A percentile compares a stretch with the other conserved stretches of the same genome.
Conservation (phyloP, 2,888 invertebrate species). For the Drosophila prolongata region DNA sequence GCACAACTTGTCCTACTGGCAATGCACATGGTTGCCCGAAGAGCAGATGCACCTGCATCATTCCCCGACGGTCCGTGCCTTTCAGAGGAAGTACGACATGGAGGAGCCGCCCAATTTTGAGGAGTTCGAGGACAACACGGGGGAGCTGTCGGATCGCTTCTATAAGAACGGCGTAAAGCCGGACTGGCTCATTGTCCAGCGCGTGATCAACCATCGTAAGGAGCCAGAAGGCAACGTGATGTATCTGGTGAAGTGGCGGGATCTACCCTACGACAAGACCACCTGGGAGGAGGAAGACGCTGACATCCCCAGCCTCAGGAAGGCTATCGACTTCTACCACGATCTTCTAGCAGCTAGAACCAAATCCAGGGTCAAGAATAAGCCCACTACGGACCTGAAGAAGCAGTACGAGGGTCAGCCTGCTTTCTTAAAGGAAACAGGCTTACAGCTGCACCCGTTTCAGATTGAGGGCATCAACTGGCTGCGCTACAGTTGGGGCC, state of each 20-base stretch:
- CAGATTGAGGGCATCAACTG: slow-evolving; percentile 1
- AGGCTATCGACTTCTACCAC: not conserved
- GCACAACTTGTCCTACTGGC: not conserved
- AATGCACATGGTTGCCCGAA: not conserved
- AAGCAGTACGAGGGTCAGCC: slow-evolving; percentile 2
- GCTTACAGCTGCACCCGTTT: not conserved
- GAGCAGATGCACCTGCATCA: not conserved
- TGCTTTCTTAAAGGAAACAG: not conserved
- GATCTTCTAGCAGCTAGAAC: not conserved
- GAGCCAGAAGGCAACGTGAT: not conserved
- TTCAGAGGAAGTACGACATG: not conserved
- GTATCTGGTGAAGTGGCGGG: slow-evolving; percentile 2
- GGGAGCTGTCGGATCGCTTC: not conserved
- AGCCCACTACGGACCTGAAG: not conserved
- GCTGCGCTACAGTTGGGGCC: slow-evolving; percentile 1
- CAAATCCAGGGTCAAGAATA: no score
- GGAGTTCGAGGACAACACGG: not conserved
- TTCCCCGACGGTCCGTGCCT: not conserved
- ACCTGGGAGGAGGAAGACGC: not conserved
- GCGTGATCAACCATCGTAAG: not conserved
- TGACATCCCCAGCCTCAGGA: not conserved
- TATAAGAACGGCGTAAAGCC: not conserved
- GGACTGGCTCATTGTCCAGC: not conserved
- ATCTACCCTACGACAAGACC: not conserved
- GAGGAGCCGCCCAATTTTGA: not conserved